Conservation (phyloP, 2,888 invertebrate genomes). For the Hydriomena furcata region DNA sequence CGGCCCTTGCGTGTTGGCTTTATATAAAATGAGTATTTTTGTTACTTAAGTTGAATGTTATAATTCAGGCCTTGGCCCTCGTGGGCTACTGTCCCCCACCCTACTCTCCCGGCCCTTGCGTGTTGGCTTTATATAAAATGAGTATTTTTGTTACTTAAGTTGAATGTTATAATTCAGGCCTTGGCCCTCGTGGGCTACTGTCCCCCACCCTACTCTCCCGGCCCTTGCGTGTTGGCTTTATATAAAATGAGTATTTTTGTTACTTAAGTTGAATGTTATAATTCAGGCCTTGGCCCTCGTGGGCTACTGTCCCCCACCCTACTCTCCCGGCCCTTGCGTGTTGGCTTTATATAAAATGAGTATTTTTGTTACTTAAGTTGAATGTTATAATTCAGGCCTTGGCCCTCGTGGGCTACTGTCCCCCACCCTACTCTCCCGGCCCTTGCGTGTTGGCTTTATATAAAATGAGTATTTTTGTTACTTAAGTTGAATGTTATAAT, state of each 20-base stretch:
- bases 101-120: conserved; percentile 88
- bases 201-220: conserved; percentile 87
- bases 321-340: conserved; percentile 89
- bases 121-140: conserved; percentile 95
- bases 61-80: conserved; percentile 83
- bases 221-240: conserved; percentile 91
- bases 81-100: conserved; percentile 88
- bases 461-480: conserved; percentile 91
- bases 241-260: conserved; percentile 95
- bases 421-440: conserved; percentile 88
- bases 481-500: no score
- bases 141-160: conserved; percentile 82
- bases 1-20: conserved; percentile 91
- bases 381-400: conserved; percentile 66
- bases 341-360: conserved; percentile 96
- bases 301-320: conserved; percentile 87
- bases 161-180: conserved; percentile 56
- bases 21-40: conserved; percentile 96
- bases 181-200: conserved; percentile 88
- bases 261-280: no score
- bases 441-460: conserved; percentile 93
- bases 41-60: no score
- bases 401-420: conserved; percentile 88
- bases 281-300: conserved; percentile 85
- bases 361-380: conserved; percentile 59